Base-by-base conservation (phyloP, 1,140 invertebrate species). In the Ips nitidus region DNA sequence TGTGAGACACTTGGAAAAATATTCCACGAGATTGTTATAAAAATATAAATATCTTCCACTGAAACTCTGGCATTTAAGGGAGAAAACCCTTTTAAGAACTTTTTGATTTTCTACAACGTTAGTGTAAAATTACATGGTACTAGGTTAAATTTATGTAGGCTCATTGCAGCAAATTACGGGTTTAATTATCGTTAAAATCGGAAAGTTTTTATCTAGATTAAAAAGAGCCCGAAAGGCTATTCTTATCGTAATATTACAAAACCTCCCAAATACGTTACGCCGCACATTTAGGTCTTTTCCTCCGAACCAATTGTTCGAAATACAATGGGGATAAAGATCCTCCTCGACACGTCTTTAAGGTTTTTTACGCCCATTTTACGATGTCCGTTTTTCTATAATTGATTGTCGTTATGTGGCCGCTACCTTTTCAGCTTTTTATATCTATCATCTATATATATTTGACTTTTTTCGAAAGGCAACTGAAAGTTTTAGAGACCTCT, bases 241-340 rank as follows among this genome's bases (percentile, higher is more conserved):
- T 59, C 41, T 59, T 59, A 59, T 42, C 39, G 57, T 59, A 58
- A 66, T 47, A 58, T 66, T 58, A 42, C 53, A 22, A 58, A 66
- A 66, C 41, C 64, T 66, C 55, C 45, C 66, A 68, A 68, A 60
- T 68, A 41, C 47, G 66, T 60, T 68, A 68, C 57, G 43, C 56
- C 66, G 53, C 66, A 68, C 66, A 68, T 68, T 68, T 68, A 68
- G 66, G 66, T 60, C 66, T 59, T 68, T 67, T 68, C 66, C 66
- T 68, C 56, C 37, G 58, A 47, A 52, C 66, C 66, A 68, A 68
- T 68, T 68, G 66, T 68, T 68, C 65, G 65, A 66, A 66, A 66
- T 66, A 66, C 65, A 66, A 66, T 66, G 55, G 65, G 53, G 56
- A 66, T 66, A 66, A 66, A 66, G 65, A 66, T 66, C 55, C 65